Conservation (phyloP, 2,888 invertebrate species). For the Mythimna ferrago region DNA sequence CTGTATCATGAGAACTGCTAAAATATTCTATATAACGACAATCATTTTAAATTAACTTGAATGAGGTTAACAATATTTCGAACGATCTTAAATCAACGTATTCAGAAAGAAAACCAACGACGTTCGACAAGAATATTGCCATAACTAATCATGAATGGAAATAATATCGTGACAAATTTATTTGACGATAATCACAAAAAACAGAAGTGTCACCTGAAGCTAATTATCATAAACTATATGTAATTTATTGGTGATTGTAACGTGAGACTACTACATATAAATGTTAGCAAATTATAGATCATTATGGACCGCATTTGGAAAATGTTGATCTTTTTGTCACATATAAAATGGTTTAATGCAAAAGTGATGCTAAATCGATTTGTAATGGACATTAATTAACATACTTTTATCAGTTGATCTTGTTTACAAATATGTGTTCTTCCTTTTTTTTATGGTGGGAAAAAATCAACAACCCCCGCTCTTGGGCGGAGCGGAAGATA, state of each 20-base stretch:
- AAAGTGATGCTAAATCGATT: constrained; percentile 19
- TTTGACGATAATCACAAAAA: constrained; percentile 48
- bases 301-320: constrained; percentile 29
- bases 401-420: background rate
- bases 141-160: constrained; percentile 55
- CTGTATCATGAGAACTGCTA: background rate
- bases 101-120: constrained; percentile 43
- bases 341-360: constrained; percentile 15
- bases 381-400: constrained; percentile 5
- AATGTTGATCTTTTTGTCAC: constrained; percentile 29
- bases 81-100: constrained; percentile 9
- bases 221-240: constrained; percentile 58
- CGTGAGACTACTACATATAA: constrained; percentile 41
- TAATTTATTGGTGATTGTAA: constrained; percentile 59
- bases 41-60: constrained; percentile 25
- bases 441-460: no score
- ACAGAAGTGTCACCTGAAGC: constrained; percentile 48
- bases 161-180: constrained; percentile 52
- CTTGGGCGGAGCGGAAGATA: no score
- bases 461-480: no score
- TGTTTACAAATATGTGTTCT: background rate
- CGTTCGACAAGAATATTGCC: constrained; percentile 19
- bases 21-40: constrained; percentile 7
- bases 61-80: constrained; percentile 19
- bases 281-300: constrained; percentile 33